Evolutionary conservation across 2,888 invertebrate species (phyloP).

Genomic region (Aporophyla nigra): DNA sequence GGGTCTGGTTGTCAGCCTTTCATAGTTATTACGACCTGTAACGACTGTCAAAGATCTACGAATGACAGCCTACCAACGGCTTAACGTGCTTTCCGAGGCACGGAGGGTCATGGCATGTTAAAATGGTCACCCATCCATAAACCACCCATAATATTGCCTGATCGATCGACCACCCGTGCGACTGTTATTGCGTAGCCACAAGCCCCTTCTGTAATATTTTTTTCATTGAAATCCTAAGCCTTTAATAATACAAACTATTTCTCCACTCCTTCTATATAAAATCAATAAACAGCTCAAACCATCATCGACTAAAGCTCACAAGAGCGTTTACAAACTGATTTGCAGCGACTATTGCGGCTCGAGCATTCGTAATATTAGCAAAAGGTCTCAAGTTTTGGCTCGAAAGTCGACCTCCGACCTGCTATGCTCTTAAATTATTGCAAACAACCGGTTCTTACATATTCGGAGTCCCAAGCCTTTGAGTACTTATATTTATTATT

Average conservation of each 20-base stretch:
- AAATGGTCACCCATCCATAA: too few relatives aligned
- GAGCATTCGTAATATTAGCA: slow-evolving; percentile 50
- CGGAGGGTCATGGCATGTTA: too few relatives aligned
- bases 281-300: slow-evolving; percentile 29
- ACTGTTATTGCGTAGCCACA: too few relatives aligned
- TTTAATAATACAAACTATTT: not conserved
- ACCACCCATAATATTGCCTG: too few relatives aligned
- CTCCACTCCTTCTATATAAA: not conserved
- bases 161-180: too few relatives aligned
- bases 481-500: slow-evolving; percentile 61
- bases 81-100: too few relatives aligned
- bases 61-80: too few relatives aligned
- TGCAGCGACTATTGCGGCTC: slow-evolving; percentile 40
- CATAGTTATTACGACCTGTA: too few relatives aligned
- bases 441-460: slow-evolving; percentile 77
- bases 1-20: too few relatives aligned
- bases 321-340: slow-evolving; percentile 45
- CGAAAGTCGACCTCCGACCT: slow-evolving; percentile 78
- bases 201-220: too few relatives aligned
- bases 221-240: not conserved
- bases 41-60: too few relatives aligned
- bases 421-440: slow-evolving; percentile 76
- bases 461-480: slow-evolving; percentile 69
- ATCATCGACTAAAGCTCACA: slow-evolving; percentile 2
- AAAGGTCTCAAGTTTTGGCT: slow-evolving; percentile 67